Percentiles rank a stretch among this genome's conserved stretches.
Conservation (phyloP, 2,113 vertebrate genomes). For the Callocephalon fimbriatum region DNA sequence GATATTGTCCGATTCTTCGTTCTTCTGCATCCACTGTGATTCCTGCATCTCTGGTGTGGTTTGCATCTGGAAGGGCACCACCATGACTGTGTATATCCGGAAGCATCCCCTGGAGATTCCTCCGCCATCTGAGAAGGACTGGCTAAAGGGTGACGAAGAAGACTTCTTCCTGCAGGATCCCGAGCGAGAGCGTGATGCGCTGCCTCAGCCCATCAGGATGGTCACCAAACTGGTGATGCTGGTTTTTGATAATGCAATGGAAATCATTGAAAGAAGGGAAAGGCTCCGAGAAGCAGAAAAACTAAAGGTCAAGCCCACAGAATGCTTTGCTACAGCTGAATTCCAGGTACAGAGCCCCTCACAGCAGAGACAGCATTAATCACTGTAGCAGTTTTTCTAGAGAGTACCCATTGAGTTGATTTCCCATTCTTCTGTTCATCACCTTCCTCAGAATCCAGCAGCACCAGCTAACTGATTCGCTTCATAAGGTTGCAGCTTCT, state of each 20-base stretch:
- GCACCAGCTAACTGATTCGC: neutral
- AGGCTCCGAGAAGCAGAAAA: neutral
- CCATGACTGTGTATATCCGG: conserved; percentile 2
- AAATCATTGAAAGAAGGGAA: conserved; percentile 68
- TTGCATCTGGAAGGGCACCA: neutral
- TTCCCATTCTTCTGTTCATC: neutral
- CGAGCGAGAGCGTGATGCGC: neutral
- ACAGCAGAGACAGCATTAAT: neutral
- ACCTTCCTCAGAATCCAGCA: neutral
- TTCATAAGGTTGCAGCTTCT: neutral
- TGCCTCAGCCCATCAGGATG: conserved; percentile 81
- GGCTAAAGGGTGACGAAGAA: conserved; percentile 64
- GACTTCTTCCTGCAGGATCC: conserved; percentile 68
- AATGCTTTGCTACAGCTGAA: conserved; percentile 43
- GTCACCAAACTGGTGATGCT: conserved; percentile 74
- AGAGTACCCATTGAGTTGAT: neutral
- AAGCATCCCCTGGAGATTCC: conserved; percentile 64
- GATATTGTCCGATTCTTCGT: neutral
- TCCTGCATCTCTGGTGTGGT: neutral
- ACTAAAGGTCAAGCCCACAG: neutral
- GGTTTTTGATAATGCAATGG: conserved; percentile 74
- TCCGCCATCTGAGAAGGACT: conserved; percentile 69
- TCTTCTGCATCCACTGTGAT: neutral
- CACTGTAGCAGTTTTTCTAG: neutral
- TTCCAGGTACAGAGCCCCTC: conserved; percentile 74